Evolutionary conservation across 2,797 vertebrate genomes (phyloP).

Genomic region (Leuciscus waleckii): DNA sequence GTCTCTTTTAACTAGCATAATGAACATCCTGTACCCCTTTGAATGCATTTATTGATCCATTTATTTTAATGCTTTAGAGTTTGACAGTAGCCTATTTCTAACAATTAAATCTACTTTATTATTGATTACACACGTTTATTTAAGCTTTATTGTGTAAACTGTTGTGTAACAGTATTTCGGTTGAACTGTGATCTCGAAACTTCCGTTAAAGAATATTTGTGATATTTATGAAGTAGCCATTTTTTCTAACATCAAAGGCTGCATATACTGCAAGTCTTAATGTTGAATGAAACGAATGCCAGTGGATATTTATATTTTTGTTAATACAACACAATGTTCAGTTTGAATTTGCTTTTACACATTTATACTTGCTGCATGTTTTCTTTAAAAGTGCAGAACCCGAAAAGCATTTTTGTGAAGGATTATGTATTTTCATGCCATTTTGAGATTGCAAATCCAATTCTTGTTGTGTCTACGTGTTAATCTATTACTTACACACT

Average conservation of each 20-base stretch:
- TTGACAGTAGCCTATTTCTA: not conserved
- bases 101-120: not conserved
- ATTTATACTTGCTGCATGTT: conserved; percentile 7
- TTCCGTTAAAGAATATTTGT: conserved; percentile 24
- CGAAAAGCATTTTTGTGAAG: not conserved
- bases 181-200: conserved; percentile 13
- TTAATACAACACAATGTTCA: not conserved
- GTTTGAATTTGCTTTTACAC: conserved; percentile 3
- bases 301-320: conserved; percentile 9
- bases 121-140: not conserved
- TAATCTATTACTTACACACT: not conserved
- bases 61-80: conserved; percentile 10
- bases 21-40: not conserved
- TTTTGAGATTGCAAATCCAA: not conserved
- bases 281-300: not conserved
- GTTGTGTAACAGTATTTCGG: not conserved
- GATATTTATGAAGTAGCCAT: conserved; percentile 11
- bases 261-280: not conserved
- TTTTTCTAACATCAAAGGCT: not conserved
- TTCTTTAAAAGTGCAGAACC: not conserved
- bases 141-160: not conserved
- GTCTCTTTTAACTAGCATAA: not conserved
- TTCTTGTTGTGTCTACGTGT: not conserved
- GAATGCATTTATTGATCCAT: not conserved
- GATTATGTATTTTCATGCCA: not conserved